A percentile compares a stretch with the other conserved stretches of the same genome.
These are phyloP conservation scores for Lutraria lutraria DNA, from an alignment of 2,888 invertebrate species.

Conservation along the genomic window DNA sequence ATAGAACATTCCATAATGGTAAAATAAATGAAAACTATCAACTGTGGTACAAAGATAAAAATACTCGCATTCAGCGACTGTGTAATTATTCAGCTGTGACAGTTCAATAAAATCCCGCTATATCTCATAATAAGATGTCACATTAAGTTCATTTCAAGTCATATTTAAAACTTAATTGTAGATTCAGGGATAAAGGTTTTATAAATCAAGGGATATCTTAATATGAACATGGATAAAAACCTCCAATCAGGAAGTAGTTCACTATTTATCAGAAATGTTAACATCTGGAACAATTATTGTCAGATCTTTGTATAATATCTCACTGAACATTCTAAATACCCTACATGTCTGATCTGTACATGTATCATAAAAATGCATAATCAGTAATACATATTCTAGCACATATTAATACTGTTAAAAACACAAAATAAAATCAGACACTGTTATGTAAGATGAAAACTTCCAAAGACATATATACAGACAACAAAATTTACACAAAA, in stretches of 20 bases:
- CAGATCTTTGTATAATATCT: background rate
- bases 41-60: too few species aligned
- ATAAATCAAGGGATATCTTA: background rate
- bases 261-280: background rate
- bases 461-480: background rate
- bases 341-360: background rate
- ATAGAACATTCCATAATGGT: too few species aligned
- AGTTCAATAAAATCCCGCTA: too few species aligned
- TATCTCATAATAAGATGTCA: too few species aligned
- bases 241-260: background rate
- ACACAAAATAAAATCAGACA: background rate
- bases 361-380: slow-evolving; percentile 9
- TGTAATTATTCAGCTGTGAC: too few species aligned
- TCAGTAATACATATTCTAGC: background rate
- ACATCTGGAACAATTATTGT: background rate
- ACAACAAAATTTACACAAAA: background rate
- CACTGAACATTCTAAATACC: background rate
- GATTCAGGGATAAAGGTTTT: background rate
- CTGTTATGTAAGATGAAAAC: background rate
- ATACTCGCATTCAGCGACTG: too few species aligned
- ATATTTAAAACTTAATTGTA: background rate
- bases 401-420: slow-evolving; percentile 24
- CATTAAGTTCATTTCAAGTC: too few species aligned
- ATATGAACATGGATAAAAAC: background rate
- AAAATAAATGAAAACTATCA: too few species aligned